Evolutionary conservation across 2,888 invertebrate genomes (phyloP).

Genomic region (Pyrocoelia pectoralis): DNA sequence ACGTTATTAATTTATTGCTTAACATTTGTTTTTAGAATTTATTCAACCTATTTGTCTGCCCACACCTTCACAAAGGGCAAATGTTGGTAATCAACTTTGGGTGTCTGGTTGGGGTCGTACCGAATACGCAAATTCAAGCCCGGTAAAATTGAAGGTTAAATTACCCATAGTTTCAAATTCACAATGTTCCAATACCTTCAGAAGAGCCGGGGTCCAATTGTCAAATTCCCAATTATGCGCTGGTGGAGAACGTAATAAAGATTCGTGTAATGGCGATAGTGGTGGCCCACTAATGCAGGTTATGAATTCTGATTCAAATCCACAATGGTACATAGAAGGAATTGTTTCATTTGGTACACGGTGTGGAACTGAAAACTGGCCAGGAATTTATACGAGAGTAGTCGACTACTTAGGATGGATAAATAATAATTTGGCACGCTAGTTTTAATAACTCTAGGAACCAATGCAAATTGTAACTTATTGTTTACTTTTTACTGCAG

Average conservation of each 20-base stretch:
- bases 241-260: constrained; percentile 70
- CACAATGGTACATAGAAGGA: constrained; percentile 60
- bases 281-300: constrained; percentile 71
- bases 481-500: neutral
- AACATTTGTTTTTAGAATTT: constrained; percentile 26
- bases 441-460: neutral
- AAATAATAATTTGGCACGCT: constrained; percentile 42
- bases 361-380: constrained; percentile 63
- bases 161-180: constrained; percentile 64
- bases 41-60: constrained; percentile 38
- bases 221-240: constrained; percentile 69
- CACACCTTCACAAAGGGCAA: constrained; percentile 14
- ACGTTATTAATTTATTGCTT: constrained; percentile 3
- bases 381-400: constrained; percentile 72
- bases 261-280: constrained; percentile 67
- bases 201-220: constrained; percentile 59
- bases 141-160: constrained; percentile 37
- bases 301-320: constrained; percentile 55
- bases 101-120: constrained; percentile 59
- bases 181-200: constrained; percentile 63
- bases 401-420: constrained; percentile 69
- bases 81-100: constrained; percentile 46
- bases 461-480: constrained; percentile 6
- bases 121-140: constrained; percentile 37
- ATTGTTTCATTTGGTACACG: constrained; percentile 65